Evolutionary conservation across 2,113 vertebrate genomes (phyloP).

Genomic region (Tor tambroides): DNA sequence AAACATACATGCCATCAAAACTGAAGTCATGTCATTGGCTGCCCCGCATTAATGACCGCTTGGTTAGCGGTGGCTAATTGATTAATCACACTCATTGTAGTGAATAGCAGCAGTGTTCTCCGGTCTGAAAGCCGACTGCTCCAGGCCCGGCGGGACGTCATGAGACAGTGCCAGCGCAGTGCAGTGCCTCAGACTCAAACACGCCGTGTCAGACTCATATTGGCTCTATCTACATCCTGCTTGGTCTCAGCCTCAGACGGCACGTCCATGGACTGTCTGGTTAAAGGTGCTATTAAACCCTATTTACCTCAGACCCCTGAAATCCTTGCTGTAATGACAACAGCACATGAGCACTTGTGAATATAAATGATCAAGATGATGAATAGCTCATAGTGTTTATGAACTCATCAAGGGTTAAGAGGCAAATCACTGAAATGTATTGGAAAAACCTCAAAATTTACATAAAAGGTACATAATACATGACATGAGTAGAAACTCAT

Average conservation of each 20-base stretch:
- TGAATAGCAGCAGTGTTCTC: conserved; percentile 58
- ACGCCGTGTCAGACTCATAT: conserved; percentile 38
- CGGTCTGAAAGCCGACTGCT: conserved; percentile 51
- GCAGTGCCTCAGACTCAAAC: conserved; percentile 39
- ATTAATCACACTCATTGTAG: conserved; percentile 70
- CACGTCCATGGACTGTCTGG: neutral
- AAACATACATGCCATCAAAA: conserved; percentile 63
- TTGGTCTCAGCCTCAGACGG: neutral
- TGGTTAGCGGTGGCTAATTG: conserved; percentile 64
- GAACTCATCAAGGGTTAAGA: too few relatives aligned
- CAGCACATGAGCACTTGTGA: neutral
- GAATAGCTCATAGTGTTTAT: too few relatives aligned
- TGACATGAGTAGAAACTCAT: too few relatives aligned
- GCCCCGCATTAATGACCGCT: conserved; percentile 49
- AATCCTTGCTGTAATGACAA: neutral
- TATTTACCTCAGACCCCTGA: neutral
- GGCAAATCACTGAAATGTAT: too few relatives aligned
- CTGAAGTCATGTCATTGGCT: conserved; percentile 62
- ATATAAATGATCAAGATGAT: neutral
- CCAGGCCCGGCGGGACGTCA: conserved; percentile 64
- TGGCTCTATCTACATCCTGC: conserved; percentile 49
- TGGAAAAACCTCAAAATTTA: too few relatives aligned
- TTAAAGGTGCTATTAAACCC: neutral
- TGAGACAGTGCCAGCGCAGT: conserved; percentile 59
- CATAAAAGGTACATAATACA: too few relatives aligned